phyloP scores from a whole-genome alignment of 2,797 vertebrate genomes.

The Novumbra hubbsi region DNA sequence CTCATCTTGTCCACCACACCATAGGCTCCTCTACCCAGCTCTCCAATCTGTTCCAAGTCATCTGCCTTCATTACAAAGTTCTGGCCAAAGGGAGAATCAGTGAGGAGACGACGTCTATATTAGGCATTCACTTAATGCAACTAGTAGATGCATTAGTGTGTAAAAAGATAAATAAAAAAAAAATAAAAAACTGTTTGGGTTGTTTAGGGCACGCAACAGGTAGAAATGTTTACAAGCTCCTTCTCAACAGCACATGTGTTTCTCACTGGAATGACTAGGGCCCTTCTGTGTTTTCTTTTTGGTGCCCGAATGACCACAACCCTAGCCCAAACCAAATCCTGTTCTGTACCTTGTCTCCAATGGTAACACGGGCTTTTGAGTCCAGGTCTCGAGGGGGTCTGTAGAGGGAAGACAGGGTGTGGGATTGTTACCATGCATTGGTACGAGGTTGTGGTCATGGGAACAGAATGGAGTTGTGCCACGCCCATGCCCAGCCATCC shows the following conservation, averaged over 20 bases:
- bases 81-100: slow-evolving; percentile 59
- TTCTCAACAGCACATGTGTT: not conserved
- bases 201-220: too few species aligned
- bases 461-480: too few species aligned
- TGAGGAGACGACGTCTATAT: not conserved
- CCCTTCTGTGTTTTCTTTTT: not conserved
- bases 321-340: not conserved
- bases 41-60: slow-evolving; percentile 92
- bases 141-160: not conserved
- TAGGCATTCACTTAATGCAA: not conserved
- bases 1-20: slow-evolving; percentile 98
- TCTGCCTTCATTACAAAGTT: slow-evolving; percentile 99
- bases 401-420: slow-evolving; percentile 35
- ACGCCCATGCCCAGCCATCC: too few species aligned
- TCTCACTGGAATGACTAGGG: not conserved
- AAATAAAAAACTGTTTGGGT: not conserved
- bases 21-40: slow-evolving; percentile 95
- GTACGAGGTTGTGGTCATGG: not conserved
- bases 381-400: slow-evolving; percentile 95
- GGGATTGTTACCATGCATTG: not conserved
- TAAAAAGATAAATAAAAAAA: too few species aligned
- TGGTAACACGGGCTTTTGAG: slow-evolving; percentile 94
- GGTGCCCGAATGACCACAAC: not conserved
- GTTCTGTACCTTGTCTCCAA: slow-evolving; percentile 88
- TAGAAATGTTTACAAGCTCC: too few species aligned